Evolutionary conservation across 2,888 invertebrate genomes (phyloP).

Genomic region (Apodemia hepburni): DNA sequence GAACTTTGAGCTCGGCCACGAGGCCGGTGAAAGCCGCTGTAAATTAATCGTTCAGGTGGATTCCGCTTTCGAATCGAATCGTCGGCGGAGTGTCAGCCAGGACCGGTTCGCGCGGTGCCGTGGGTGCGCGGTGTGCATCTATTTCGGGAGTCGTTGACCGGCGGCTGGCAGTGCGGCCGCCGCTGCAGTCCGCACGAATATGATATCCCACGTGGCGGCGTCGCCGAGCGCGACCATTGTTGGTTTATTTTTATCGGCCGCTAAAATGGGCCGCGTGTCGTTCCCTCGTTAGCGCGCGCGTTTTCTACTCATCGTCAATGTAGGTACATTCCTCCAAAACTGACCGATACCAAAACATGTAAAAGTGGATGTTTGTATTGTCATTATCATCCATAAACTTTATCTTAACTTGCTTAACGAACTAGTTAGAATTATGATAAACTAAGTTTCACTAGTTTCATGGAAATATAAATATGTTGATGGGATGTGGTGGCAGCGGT

Average conservation of each 20-base stretch:
- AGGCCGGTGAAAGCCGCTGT: slow-evolving; percentile 62
- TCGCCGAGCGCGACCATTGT: slow-evolving; percentile 27
- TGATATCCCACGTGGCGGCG: slow-evolving; percentile 34
- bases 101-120: slow-evolving; percentile 71
- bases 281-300: slow-evolving; percentile 18
- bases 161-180: slow-evolving; percentile 60
- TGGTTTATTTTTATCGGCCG: slow-evolving; percentile 34
- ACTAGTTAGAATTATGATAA: too few relatives aligned
- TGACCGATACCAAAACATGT: background rate
- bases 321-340: background rate
- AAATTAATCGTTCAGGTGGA: slow-evolving; percentile 68
- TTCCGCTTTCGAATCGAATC: slow-evolving; percentile 73
- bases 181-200: slow-evolving; percentile 39
- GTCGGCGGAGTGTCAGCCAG: slow-evolving; percentile 61
- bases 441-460: too few relatives aligned
- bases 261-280: slow-evolving; percentile 30
- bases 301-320: slow-evolving; percentile 15
- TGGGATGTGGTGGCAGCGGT: too few relatives aligned
- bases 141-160: slow-evolving; percentile 79
- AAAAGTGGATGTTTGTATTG: background rate
- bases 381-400: too few relatives aligned
- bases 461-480: too few relatives aligned
- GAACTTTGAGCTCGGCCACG: slow-evolving; percentile 27
- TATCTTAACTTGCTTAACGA: too few relatives aligned
- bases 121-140: slow-evolving; percentile 68